Conservation (phyloP, 2,888 invertebrate genomes). For the Deilephila porcellus region DNA sequence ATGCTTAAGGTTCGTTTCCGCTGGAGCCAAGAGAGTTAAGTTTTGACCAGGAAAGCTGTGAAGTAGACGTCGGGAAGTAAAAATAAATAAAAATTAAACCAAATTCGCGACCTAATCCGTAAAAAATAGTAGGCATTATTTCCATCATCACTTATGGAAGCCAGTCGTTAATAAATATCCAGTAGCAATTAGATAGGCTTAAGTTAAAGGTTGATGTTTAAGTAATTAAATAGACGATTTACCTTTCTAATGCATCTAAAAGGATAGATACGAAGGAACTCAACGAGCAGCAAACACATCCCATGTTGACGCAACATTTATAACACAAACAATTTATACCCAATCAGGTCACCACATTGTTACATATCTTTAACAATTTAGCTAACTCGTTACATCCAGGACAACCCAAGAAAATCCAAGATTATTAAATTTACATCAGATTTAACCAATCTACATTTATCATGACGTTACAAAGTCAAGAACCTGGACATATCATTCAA, state of each 20-base stretch:
- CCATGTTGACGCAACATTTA: conserved; percentile 63
- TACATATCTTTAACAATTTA: conserved; percentile 28
- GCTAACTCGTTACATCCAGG: neutral
- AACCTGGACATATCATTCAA: neutral
- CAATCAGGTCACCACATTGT: conserved; percentile 14
- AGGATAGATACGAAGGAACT: conserved; percentile 70
- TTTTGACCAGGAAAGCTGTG: too few relatives aligned
- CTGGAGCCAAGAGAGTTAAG: too few relatives aligned
- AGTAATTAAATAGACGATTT: conserved; percentile 32
- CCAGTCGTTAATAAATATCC: too few relatives aligned
- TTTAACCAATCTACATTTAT: neutral
- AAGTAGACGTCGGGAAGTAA: too few relatives aligned
- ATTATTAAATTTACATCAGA: neutral
- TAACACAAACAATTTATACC: conserved; percentile 19
- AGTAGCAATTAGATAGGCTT: too few relatives aligned
- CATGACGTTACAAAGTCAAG: neutral
- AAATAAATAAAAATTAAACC: too few relatives aligned
- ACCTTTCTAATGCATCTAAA: conserved; percentile 75
- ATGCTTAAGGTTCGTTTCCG: too few relatives aligned
- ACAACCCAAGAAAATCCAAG: neutral
- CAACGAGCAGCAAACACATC: conserved; percentile 73
- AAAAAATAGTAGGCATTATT: too few relatives aligned
- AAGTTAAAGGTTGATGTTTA: too few relatives aligned
- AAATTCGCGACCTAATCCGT: too few relatives aligned
- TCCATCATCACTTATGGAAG: too few relatives aligned